Evolutionary conservation across 2,113 vertebrate species (phyloP).

Genomic region (Cynoglossus semilaevis): DNA sequence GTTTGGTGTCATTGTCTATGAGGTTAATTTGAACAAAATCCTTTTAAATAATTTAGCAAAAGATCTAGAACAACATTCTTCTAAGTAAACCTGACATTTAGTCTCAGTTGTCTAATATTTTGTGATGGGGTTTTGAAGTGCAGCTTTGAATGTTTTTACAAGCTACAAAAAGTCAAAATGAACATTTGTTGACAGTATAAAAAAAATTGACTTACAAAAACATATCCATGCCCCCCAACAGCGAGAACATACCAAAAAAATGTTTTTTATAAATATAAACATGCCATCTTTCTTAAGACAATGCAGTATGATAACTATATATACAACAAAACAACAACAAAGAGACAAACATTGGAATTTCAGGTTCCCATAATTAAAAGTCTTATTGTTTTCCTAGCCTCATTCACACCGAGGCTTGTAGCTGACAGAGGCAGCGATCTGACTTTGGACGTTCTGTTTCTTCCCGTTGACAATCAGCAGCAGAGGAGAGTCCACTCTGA

Average conservation of each 20-base stretch:
- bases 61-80: too few species aligned
- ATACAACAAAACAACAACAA: constrained; percentile 56
- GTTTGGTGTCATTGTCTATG: too few species aligned
- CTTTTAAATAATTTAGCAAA: too few species aligned
- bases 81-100: too few species aligned
- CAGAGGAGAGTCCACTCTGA: constrained; percentile 86
- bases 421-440: constrained; percentile 81
- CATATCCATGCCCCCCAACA: background rate
- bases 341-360: constrained; percentile 34
- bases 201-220: constrained; percentile 27
- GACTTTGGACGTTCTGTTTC: constrained; percentile 80
- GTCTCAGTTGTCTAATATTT: too few species aligned
- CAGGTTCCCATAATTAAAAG: constrained; percentile 9
- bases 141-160: too few species aligned
- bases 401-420: constrained; percentile 83
- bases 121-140: too few species aligned
- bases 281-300: constrained; percentile 36
- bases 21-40: too few species aligned
- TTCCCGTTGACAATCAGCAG: constrained; percentile 89
- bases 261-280: constrained; percentile 65
- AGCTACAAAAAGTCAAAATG: too few species aligned
- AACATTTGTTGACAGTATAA: too few species aligned
- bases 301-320: constrained; percentile 14
- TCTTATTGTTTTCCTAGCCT: constrained; percentile 35
- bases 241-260: constrained; percentile 27